These are phyloP conservation scores for Cyclura pinguis DNA, from an alignment of 2,797 vertebrate species.

Conservation along the genomic window DNA sequence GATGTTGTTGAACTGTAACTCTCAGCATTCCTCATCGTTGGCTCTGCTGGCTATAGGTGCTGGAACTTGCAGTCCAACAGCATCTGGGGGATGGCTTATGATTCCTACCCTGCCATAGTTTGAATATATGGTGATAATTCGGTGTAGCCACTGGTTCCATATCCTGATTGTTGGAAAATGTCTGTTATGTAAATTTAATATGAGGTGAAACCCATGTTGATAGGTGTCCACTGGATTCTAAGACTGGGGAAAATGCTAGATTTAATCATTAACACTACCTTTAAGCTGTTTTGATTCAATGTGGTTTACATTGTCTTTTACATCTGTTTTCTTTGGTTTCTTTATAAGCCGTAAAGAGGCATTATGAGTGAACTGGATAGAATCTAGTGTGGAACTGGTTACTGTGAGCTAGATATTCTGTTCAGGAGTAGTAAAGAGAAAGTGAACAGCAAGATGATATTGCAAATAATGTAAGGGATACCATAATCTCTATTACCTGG, in stretches of 20 bases:
- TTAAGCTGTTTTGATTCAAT: not conserved
- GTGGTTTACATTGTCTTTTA: not conserved
- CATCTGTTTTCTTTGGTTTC: not conserved
- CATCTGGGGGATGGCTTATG: no score
- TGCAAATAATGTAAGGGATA: not conserved
- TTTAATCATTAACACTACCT: not conserved
- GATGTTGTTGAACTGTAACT: no score
- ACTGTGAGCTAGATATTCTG: not conserved
- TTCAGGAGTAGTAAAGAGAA: not conserved
- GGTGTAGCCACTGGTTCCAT: no score
- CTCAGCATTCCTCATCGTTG: no score
- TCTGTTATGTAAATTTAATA: not conserved
- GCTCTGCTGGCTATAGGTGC: no score
- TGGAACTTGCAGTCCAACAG: no score
- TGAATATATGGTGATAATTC: not conserved
- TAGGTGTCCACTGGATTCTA: not conserved
- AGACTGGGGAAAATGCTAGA: not conserved
- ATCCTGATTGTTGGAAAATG: not conserved
- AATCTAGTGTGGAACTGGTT: not conserved
- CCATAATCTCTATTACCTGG: not conserved
- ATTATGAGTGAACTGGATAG: not conserved
- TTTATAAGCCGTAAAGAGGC: not conserved
- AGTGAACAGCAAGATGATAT: not conserved
- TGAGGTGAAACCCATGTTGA: no score
- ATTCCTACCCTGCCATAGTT: not conserved